Evolutionary conservation across 1,140 invertebrate species (phyloP).

Genomic region (Mesaphorura yosii): DNA sequence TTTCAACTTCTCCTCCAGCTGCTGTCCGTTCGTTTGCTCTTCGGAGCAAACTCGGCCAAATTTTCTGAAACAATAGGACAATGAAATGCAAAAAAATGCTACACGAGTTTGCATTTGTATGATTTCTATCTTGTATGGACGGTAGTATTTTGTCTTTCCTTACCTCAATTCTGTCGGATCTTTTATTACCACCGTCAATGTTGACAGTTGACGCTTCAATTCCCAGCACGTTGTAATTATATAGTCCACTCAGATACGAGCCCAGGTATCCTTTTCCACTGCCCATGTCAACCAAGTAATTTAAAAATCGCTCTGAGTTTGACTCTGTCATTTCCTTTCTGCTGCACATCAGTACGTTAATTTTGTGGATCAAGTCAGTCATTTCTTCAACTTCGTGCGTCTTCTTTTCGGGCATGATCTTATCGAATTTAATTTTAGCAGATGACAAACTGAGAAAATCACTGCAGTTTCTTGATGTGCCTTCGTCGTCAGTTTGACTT

Average conservation of each 20-base stretch:
- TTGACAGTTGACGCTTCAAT: conserved; percentile 58
- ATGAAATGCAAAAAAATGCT: too few species aligned
- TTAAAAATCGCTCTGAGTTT: conserved; percentile 24
- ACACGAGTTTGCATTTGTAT: too few species aligned
- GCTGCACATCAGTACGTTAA: conserved; percentile 28
- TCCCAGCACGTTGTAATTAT: conserved; percentile 59
- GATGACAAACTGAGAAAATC: too few species aligned
- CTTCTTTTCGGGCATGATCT: conserved; percentile 70
- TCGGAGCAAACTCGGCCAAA: conserved; percentile 16
- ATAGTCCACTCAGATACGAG: conserved; percentile 54
- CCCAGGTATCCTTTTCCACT: conserved; percentile 77
- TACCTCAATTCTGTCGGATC: conserved; percentile 47
- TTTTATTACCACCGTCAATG: conserved; percentile 49
- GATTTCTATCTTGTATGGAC: too few species aligned
- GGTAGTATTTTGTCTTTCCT: too few species aligned
- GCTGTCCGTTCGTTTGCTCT: conserved; percentile 16
- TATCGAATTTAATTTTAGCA: conserved; percentile 27
- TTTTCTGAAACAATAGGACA: conserved; percentile 21
- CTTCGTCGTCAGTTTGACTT: conserved; percentile 9
- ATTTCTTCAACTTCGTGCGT: conserved; percentile 62
- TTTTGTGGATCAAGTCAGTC: conserved; percentile 41
- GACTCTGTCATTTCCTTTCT: background rate
- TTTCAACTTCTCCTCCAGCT: too few species aligned
- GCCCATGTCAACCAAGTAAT: conserved; percentile 63
- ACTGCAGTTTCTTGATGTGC: conserved; percentile 3